phyloP scores from a whole-genome alignment of 2,888 invertebrate species.

The Herminia tarsipennalis region DNA sequence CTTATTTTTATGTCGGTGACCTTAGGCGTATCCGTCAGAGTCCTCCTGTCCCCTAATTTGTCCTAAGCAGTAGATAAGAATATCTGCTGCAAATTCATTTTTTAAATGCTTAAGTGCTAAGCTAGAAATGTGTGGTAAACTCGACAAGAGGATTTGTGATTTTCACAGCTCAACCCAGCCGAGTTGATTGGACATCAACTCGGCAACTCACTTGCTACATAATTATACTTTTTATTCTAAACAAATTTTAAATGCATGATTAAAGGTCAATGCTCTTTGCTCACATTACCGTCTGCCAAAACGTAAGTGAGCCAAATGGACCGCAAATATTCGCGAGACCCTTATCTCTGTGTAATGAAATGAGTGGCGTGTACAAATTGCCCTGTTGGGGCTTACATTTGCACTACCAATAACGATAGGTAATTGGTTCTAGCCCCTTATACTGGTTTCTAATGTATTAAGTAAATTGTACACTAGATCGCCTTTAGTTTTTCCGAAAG shows the following conservation, averaged over 20 bases:
- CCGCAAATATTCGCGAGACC: conserved; percentile 68
- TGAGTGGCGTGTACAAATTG: conserved; percentile 74
- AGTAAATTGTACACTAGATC: conserved; percentile 49
- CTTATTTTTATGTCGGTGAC: no score
- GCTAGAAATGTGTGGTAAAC: no score
- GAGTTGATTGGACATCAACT: no score
- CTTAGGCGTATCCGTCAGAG: no score
- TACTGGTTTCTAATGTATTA: conserved; percentile 47
- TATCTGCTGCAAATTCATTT: no score
- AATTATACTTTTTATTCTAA: conserved; percentile 11
- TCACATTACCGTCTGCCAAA: conserved; percentile 33
- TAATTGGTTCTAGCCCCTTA: conserved; percentile 56
- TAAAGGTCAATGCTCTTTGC: conserved; percentile 17
- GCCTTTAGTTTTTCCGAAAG: conserved; percentile 21
- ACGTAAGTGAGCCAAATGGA: conserved; percentile 57
- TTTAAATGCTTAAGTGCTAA: no score
- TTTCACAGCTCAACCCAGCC: no score
- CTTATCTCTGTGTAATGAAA: conserved; percentile 78
- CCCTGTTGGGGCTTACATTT: conserved; percentile 49
- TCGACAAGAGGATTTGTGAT: no score
- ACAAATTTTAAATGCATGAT: conserved; percentile 21
- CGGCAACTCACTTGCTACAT: no score
- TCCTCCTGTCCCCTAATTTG: no score
- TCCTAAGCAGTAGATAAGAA: no score
- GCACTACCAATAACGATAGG: conserved; percentile 61